These are phyloP conservation scores for Neogale vison DNA, from an alignment of 2,113 vertebrate genomes.

Conservation along the genomic window DNA sequence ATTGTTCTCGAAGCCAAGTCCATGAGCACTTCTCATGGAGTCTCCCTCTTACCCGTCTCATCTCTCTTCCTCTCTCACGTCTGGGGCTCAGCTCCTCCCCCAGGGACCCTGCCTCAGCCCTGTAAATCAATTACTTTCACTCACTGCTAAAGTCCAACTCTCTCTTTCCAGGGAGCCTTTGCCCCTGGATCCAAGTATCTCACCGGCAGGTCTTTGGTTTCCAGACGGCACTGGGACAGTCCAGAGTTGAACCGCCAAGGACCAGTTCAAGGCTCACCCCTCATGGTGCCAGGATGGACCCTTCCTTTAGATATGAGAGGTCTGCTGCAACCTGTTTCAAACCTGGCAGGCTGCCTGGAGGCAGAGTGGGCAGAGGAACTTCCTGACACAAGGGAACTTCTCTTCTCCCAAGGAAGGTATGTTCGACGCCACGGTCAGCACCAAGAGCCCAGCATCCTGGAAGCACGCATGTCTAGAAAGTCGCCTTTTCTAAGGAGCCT, in stretches of 20 bases:
- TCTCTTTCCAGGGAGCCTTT: not conserved
- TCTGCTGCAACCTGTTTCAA: not conserved
- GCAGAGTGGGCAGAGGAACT: not conserved
- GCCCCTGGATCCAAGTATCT: not conserved
- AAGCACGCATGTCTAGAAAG: not conserved
- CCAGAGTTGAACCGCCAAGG: not conserved
- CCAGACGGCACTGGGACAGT: not conserved
- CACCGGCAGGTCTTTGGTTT: not conserved
- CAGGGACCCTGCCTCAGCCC: not conserved
- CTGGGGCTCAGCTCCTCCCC: not conserved
- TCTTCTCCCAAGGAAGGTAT: not conserved
- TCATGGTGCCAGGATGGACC: not conserved
- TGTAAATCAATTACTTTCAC: not conserved
- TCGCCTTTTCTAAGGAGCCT: not conserved
- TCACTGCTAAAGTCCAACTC: not conserved
- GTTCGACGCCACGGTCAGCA: slow-evolving; percentile 52
- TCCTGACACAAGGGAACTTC: not conserved
- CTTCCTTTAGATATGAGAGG: not conserved
- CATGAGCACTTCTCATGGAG: not conserved
- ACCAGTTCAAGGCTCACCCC: not conserved
- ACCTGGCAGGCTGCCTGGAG: not conserved
- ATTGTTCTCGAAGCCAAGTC: not conserved
- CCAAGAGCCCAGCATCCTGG: not conserved
- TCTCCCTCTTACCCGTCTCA: not conserved
- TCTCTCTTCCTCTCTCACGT: not conserved